These are phyloP conservation scores for Antechinus stuartii DNA, from an alignment of 2,113 vertebrate species.

Conservation along the genomic window DNA sequence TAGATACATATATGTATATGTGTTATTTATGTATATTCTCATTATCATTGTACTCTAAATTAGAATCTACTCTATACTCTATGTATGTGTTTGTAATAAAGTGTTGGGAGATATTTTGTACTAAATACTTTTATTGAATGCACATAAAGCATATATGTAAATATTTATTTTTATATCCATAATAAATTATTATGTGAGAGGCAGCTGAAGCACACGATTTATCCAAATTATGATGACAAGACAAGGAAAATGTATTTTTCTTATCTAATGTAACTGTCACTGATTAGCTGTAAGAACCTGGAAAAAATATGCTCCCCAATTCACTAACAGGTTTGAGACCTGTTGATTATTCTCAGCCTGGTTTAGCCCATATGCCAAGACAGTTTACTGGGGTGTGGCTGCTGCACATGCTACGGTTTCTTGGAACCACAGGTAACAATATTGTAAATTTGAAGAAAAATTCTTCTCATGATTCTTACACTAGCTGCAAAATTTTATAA, in stretches of 20 bases:
- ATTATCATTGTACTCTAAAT: not conserved
- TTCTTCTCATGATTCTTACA: not conserved
- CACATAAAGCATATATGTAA: not conserved
- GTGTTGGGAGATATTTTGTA: not conserved
- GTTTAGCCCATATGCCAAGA: not conserved
- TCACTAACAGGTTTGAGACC: not conserved
- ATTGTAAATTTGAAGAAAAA: constrained; percentile 44
- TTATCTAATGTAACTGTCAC: not conserved
- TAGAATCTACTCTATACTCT: not conserved
- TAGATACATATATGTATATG: not conserved
- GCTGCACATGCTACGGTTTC: not conserved
- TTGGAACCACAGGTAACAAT: not conserved
- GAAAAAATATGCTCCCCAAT: not conserved
- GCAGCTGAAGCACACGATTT: not conserved
- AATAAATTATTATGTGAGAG: not conserved
- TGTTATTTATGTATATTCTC: not conserved
- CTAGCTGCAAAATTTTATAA: not conserved
- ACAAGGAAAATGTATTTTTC: not conserved
- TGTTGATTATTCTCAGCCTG: not conserved
- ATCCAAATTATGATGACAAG: not conserved
- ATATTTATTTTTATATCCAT: not conserved
- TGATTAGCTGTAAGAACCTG: constrained; percentile 6
- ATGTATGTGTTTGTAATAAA: not conserved
- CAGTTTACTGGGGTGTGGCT: not conserved
- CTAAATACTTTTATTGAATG: not conserved